Conservation (phyloP, 2,797 vertebrate species). For the Xenops minutus region DNA sequence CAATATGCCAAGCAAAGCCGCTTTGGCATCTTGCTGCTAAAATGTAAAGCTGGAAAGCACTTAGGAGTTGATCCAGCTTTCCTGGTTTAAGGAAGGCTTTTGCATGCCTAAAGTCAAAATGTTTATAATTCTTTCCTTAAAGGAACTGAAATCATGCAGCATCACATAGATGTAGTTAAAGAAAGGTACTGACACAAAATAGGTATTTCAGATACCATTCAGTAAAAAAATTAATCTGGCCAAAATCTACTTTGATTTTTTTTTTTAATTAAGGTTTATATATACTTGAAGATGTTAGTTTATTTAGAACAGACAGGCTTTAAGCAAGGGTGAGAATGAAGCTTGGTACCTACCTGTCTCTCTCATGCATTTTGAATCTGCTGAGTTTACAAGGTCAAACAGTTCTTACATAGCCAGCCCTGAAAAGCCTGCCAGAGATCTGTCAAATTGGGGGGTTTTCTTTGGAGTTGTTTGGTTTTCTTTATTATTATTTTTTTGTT, state of each 20-base stretch:
- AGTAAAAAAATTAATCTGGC: background rate
- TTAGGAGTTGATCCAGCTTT: background rate
- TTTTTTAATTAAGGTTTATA: background rate
- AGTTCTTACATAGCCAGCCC: background rate
- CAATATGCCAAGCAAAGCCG: background rate
- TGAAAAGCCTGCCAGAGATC: background rate
- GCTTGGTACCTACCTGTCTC: background rate
- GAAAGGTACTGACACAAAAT: background rate
- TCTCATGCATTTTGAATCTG: background rate
- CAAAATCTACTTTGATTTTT: background rate
- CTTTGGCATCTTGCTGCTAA: background rate
- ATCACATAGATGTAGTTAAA: background rate
- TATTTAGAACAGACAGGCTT: background rate
- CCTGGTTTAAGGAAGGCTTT: background rate
- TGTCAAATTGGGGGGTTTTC: background rate
- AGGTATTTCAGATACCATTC: background rate
- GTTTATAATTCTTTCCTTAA: background rate
- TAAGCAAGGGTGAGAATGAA: background rate
- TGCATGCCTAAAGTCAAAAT: background rate
- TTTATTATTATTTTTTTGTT: accelerated
- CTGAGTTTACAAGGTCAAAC: background rate
- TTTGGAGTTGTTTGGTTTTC: background rate
- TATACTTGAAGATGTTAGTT: background rate
- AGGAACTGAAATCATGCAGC: background rate
- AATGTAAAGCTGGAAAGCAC: background rate